These are phyloP conservation scores for Cassiopea andromeda DNA, from an alignment of 30 jellyfish, hydroid and myxozoan genomes.

Conservation along the genomic window DNA sequence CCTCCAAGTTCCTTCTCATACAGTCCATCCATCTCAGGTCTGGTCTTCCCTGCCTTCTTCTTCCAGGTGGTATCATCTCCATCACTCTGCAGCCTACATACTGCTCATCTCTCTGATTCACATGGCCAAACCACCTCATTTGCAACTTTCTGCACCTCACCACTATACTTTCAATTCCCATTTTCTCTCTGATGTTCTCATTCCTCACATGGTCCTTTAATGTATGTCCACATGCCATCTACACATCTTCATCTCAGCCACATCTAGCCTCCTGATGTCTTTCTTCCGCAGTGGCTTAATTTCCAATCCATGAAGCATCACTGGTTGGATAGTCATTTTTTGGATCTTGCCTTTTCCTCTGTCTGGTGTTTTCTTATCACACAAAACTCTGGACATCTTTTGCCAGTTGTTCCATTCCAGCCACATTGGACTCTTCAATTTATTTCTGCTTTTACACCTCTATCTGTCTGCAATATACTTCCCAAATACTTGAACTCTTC, in stretches of 20 bases:
- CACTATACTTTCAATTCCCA: too few species aligned
- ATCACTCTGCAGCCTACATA: too few species aligned
- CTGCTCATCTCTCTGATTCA: too few species aligned
- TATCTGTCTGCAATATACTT: neutral
- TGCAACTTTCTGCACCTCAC: too few species aligned
- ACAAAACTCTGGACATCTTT: neutral
- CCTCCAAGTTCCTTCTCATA: too few species aligned
- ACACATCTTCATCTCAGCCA: neutral
- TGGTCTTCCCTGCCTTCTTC: too few species aligned
- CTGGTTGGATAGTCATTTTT: neutral
- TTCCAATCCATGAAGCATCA: neutral
- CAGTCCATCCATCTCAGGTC: too few species aligned
- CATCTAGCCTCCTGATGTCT: neutral
- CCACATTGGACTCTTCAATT: too few species aligned
- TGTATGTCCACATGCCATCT: neutral
- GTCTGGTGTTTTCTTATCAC: neutral
- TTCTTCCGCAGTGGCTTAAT: neutral
- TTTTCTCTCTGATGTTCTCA: too few species aligned
- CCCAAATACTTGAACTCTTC: neutral
- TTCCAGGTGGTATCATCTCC: too few species aligned
- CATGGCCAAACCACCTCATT: too few species aligned
- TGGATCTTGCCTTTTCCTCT: neutral
- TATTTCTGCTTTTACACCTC: neutral
- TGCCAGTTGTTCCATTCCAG: neutral
- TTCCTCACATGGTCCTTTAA: too few species aligned